Evolutionary conservation across 2,797 vertebrate species (phyloP), one percentile per base, ranked within the genome.

Genomic region (Pterois miles): DNA sequence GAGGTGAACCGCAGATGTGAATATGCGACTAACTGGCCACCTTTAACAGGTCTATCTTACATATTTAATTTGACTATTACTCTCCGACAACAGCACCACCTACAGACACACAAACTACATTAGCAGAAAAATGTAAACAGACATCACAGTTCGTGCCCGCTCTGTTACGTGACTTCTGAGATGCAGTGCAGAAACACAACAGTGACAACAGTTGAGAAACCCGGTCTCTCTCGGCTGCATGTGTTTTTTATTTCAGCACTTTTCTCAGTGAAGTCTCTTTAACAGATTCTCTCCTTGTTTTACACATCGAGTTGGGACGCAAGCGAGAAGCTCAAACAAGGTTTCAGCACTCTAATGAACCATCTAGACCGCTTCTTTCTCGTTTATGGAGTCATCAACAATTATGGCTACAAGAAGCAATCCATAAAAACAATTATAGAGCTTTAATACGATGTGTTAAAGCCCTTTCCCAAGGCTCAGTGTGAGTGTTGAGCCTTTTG

Each of bases 391-490:
- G 65, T 75, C 66, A 54, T 75, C 71, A 86, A 84, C 80, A 71
- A 76, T 86, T 89, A 78, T 68, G 74, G 84, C 73, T 76, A 65
- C 74, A 83, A 83, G 81, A 70, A 66, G 80, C 62, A 70, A 73
- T 81, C 87, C 75, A 85, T 86, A 84, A 85, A 86, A 83, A 66
- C 66, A 22, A 71, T 77, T 80, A 78, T 43, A 76, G 69, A 38
- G 65, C 69, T 87, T 76, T 80, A 87, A 84, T 59, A 65, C 12
- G 22, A 33, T 0, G 52, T 11, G 76, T 84, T 80, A 56, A 33
- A 85, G 52, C 57, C 43, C 65, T 66, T 81, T 81, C 75, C 57
- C 74, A 81, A 27, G 62, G 56, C 43, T 43, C 36, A 29, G 46
- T 65, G 65, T 27, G 34, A 23, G 22, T 25, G 34, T 52, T 29